Percentiles rank a stretch among this genome's conserved stretches.
Conservation (phyloP, 1,140 invertebrate genomes). For the Bombus waltoni region DNA sequence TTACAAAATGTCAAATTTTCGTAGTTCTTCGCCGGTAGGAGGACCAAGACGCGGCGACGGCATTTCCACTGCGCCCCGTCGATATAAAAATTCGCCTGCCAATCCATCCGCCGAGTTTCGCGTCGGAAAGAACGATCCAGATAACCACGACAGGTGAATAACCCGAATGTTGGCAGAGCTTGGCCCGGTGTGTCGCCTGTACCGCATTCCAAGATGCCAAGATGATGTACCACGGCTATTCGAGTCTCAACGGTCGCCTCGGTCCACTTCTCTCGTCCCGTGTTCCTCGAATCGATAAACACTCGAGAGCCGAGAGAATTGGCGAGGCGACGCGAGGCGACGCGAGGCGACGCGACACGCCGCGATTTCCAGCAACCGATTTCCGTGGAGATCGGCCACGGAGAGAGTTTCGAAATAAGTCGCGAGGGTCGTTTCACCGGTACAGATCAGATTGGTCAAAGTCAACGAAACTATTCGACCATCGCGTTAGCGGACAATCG, state of each 20-base stretch:
- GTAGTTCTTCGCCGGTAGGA: not conserved
- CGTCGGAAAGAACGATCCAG: not conserved
- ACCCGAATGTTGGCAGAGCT: not conserved
- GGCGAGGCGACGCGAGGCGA: not conserved
- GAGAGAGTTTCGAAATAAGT: constrained; percentile 17
- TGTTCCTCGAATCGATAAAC: constrained; percentile 30
- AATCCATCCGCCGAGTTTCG: not conserved
- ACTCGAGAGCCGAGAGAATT: not conserved
- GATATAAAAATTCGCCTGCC: too few species aligned
- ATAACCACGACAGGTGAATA: not conserved
- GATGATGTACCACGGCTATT: not conserved
- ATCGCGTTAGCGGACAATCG: too few species aligned
- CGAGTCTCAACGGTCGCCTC: not conserved
- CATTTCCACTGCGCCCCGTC: too few species aligned
- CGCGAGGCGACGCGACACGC: too few species aligned
- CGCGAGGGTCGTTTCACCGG: not conserved
- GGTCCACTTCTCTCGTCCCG: not conserved
- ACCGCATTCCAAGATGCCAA: not conserved
- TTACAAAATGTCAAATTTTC: too few species aligned
- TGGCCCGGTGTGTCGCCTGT: not conserved
- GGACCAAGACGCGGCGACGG: not conserved
- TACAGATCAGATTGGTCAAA: not conserved
- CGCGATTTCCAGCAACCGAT: not conserved
- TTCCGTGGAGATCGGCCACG: not conserved
- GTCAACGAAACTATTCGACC: not conserved